Evolutionary conservation across 2,113 vertebrate species (phyloP).

Genomic region (Anser cygnoides): DNA sequence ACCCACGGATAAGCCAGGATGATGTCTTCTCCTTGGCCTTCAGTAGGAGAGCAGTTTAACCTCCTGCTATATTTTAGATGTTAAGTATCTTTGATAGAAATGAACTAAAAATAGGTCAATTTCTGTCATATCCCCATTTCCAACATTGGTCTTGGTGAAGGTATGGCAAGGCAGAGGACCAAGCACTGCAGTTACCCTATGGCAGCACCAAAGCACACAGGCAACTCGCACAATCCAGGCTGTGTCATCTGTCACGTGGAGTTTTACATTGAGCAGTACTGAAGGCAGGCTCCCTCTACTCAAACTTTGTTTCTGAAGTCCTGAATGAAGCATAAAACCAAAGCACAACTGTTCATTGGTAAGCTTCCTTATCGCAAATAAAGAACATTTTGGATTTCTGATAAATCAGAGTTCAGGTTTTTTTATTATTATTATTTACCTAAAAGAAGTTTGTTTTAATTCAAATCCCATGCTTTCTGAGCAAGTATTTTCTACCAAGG

Average conservation of each 20-base stretch:
- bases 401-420: not conserved
- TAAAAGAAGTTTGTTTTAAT: not conserved
- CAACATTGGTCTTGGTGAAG: not conserved
- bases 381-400: not conserved
- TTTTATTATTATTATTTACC: not conserved
- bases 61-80: not conserved
- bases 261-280: not conserved
- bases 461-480: not conserved
- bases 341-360: not conserved
- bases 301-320: not conserved
- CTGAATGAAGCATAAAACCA: not conserved
- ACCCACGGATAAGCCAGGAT: not conserved
- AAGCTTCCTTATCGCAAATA: not conserved
- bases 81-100: not conserved
- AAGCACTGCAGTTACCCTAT: not conserved
- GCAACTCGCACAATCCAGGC: not conserved
- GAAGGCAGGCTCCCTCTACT: not conserved
- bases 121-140: not conserved
- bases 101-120: not conserved
- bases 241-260: fast-evolving
- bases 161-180: not conserved
- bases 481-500: not conserved
- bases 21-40: not conserved
- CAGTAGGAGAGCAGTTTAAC: not conserved
- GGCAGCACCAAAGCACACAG: not conserved